These are phyloP conservation scores for Isichthys henryi DNA, from an alignment of 2,113 vertebrate species.

Conservation along the genomic window DNA sequence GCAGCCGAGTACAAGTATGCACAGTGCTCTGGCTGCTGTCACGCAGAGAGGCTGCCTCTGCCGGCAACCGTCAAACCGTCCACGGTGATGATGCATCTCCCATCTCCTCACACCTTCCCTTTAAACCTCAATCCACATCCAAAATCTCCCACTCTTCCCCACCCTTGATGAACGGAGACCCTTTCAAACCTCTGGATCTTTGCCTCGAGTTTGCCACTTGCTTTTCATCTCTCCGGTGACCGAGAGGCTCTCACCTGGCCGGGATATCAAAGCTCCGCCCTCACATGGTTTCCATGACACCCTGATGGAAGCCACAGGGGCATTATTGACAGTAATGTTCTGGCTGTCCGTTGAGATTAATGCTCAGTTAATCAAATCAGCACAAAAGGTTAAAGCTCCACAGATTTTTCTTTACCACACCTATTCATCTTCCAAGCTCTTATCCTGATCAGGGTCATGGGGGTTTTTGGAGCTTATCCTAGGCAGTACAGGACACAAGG, in stretches of 20 bases:
- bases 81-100: neutral
- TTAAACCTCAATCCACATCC: neutral
- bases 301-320: neutral
- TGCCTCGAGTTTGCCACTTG: neutral
- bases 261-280: neutral
- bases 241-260: neutral
- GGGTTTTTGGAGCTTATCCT: neutral
- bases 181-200: neutral
- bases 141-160: neutral
- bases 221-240: neutral
- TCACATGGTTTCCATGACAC: neutral
- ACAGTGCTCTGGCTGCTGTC: neutral
- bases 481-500: neutral
- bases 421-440: neutral
- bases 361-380: neutral
- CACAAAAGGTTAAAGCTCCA: neutral
- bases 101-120: neutral
- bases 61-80: neutral
- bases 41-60: neutral
- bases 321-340: neutral
- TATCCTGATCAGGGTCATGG: neutral
- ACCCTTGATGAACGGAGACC: neutral
- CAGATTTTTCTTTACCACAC: neutral
- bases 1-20: neutral
- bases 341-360: neutral